A percentile compares a stretch with the other conserved stretches of the same genome.
Evolutionary conservation across 2,113 vertebrate species (phyloP).

Genomic region (Craseonycteris thonglongyai): DNA sequence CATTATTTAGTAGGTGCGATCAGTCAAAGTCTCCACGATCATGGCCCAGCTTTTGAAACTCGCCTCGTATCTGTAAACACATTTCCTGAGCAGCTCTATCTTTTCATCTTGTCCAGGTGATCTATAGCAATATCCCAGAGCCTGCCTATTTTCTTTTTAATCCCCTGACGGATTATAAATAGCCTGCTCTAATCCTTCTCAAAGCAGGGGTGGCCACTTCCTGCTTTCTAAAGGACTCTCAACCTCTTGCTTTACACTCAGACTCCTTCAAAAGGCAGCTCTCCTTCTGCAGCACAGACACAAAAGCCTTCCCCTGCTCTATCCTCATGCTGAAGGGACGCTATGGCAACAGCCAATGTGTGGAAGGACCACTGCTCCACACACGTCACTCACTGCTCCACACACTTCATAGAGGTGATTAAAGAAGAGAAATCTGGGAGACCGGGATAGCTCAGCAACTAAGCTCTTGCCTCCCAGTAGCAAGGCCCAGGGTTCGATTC

Average conservation of each 20-base stretch:
- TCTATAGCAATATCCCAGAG: slow-evolving; percentile 54
- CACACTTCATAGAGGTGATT: neutral
- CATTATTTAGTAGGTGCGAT: slow-evolving; percentile 60
- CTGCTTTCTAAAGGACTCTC: neutral
- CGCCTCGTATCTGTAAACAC: slow-evolving; percentile 62
- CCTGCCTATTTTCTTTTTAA: slow-evolving; percentile 52
- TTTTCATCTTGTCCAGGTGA: slow-evolving; percentile 61
- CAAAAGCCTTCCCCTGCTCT: neutral
- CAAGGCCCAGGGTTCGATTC: too few species aligned
- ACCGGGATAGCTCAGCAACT: too few species aligned
- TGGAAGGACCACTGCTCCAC: neutral
- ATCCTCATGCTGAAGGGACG: neutral
- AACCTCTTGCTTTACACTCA: neutral
- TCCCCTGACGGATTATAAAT: slow-evolving; percentile 62
- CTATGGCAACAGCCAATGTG: neutral
- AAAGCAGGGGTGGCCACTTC: slow-evolving; percentile 35
- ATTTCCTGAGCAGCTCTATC: slow-evolving; percentile 49
- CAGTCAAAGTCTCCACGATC: slow-evolving; percentile 38
- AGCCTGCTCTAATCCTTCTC: neutral
- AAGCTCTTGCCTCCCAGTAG: too few species aligned
- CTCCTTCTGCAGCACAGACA: neutral
- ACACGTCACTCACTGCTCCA: neutral
- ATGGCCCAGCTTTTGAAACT: slow-evolving; percentile 36
- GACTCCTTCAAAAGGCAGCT: neutral
- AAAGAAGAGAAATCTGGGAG: neutral